phyloP scores from a whole-genome alignment of 2,888 invertebrate genomes.

The Torymus aiolomorphi region DNA sequence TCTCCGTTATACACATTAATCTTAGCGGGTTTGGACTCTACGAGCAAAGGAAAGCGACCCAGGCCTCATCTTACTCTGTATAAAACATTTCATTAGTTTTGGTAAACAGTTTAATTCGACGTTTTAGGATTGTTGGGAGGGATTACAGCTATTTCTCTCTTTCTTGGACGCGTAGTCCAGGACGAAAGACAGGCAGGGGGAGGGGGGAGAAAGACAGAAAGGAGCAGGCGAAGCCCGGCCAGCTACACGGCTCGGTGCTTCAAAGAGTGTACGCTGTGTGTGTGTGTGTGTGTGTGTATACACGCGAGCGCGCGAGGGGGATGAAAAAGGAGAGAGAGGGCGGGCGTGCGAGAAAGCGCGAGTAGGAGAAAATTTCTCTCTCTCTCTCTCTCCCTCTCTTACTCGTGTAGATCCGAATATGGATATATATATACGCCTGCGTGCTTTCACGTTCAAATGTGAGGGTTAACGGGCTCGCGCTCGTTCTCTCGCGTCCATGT shows the following conservation, averaged over 20 bases:
- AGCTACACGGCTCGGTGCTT: conserved; percentile 26
- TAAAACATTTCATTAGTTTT: conserved; percentile 45
- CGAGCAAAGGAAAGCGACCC: neutral
- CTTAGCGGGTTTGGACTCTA: neutral
- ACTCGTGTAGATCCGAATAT: conserved; percentile 48
- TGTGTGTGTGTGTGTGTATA: too few species aligned
- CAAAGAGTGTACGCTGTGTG: conserved; percentile 31
- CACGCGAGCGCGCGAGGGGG: conserved; percentile 7
- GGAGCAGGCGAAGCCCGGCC: conserved; percentile 9
- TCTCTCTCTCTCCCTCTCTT: conserved; percentile 47
- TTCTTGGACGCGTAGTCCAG: too few species aligned
- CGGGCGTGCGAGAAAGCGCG: neutral
- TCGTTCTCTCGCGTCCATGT: conserved; percentile 53
- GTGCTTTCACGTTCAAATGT: conserved; percentile 36
- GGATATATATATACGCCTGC: conserved; percentile 34
- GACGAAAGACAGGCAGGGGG: too few species aligned
- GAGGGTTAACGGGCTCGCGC: conserved; percentile 54
- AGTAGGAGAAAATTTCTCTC: conserved; percentile 28
- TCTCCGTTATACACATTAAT: conserved; percentile 15
- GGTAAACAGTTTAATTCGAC: conserved; percentile 40
- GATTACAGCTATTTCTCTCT: neutral
- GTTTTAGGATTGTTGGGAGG: conserved; percentile 41
- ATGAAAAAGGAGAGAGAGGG: conserved; percentile 15
- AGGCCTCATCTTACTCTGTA: neutral
- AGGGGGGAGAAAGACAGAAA: too few species aligned